These are phyloP conservation scores for Eristalis intricaria DNA, from an alignment of 2,888 invertebrate genomes.

Conservation along the genomic window DNA sequence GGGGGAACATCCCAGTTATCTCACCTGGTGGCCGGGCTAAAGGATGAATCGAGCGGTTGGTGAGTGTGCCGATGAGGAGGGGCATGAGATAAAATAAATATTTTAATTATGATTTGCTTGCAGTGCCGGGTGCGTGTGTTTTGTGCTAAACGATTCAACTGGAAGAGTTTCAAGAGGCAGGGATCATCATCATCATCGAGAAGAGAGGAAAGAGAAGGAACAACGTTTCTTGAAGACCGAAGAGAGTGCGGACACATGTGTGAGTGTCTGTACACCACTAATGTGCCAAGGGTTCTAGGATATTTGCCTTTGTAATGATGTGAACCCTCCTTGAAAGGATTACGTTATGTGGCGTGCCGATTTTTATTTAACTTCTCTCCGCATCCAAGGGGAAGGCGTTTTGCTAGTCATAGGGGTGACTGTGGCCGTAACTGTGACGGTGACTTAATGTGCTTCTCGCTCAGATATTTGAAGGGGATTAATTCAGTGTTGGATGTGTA, in stretches of 20 bases:
- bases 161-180: constrained; percentile 20
- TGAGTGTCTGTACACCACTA: background rate
- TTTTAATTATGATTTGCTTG: constrained; percentile 59
- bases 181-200: constrained; percentile 15
- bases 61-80: no score
- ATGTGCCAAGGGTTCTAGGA: constrained; percentile 36
- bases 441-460: constrained; percentile 30
- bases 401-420: background rate
- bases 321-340: constrained; percentile 49
- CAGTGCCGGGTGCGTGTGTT: constrained; percentile 32
- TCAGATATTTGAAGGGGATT: constrained; percentile 27
- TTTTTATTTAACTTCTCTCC: constrained; percentile 49
- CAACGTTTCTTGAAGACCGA: no score
- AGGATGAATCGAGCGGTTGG: background rate
- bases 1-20: constrained; percentile 1
- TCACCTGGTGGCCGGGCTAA: background rate
- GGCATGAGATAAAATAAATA: constrained; percentile 38
- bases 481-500: constrained; percentile 12
- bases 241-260: no score
- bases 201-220: background rate
- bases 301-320: constrained; percentile 51
- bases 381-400: constrained; percentile 9
- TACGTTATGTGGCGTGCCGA: constrained; percentile 38
- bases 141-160: constrained; percentile 34
- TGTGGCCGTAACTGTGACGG: background rate